Conservation (phyloP, 1,140 invertebrate species). For the Anastatus disparis region DNA sequence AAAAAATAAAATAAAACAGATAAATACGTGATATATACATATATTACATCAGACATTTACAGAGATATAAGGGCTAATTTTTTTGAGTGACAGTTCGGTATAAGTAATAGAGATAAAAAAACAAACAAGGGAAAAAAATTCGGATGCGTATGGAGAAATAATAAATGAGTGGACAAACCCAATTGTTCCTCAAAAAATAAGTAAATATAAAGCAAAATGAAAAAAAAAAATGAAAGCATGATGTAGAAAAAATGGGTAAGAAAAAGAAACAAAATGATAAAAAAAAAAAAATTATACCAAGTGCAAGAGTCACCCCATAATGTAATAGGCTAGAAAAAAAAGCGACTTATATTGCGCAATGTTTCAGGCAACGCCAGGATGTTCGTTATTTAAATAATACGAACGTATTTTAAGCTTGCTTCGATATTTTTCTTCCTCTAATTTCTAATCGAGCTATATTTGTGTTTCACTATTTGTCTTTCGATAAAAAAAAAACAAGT, state of each 20-base stretch:
- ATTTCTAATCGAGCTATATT: conserved; percentile 20
- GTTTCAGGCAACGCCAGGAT: conserved; percentile 38
- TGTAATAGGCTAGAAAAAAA: conserved; percentile 41
- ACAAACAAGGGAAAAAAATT: background rate
- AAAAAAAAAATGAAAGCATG: background rate
- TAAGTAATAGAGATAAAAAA: background rate
- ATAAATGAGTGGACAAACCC: background rate
- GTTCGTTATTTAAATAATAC: no score
- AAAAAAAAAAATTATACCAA: conserved; percentile 5
- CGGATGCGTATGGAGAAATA: background rate
- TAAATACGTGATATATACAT: conserved; percentile 26
- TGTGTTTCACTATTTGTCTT: conserved; percentile 35
- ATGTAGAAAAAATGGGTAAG: background rate
- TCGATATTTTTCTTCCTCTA: conserved; percentile 24
- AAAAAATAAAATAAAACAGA: no score
- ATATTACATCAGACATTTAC: conserved; percentile 7
- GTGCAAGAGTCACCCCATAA: conserved; percentile 39
- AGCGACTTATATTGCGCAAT: conserved; percentile 7
- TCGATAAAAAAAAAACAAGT: conserved; percentile 19
- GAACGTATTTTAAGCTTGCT: conserved; percentile 4
- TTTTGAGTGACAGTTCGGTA: conserved; percentile 39
- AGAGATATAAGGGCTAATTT: conserved; percentile 22
- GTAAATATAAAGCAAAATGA: background rate
- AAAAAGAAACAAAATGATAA: conserved; percentile 12
- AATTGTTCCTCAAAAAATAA: conserved; percentile 27